A percentile compares a stretch with the other conserved stretches of the same genome.
These are phyloP conservation scores for Pomacea canaliculata DNA, from an alignment of 2,888 invertebrate species.

Conservation along the genomic window DNA sequence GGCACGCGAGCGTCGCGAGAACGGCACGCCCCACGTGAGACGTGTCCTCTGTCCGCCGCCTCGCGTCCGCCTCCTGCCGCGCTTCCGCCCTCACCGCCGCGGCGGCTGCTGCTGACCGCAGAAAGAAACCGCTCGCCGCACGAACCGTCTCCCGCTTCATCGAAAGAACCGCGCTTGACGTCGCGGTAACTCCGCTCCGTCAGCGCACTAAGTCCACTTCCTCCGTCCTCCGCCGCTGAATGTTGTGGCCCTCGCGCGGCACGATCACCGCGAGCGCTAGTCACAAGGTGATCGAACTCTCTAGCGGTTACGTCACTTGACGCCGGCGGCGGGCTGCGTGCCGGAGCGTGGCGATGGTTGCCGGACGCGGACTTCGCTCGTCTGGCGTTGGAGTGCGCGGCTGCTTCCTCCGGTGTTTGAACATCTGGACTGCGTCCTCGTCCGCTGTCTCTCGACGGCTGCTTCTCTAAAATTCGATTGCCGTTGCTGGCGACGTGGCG, in stretches of 20 bases:
- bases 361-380: not conserved
- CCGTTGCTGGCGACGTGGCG: not conserved
- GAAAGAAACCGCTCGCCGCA: no score
- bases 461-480: conserved; percentile 13
- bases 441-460: conserved; percentile 18
- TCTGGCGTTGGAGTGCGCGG: no score
- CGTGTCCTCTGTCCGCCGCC: not conserved
- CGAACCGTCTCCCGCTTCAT: no score
- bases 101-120: no score
- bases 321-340: not conserved
- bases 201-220: no score
- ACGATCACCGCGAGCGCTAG: no score
- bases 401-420: no score
- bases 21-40: not conserved
- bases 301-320: not conserved
- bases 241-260: no score
- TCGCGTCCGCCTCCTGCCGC: not conserved
- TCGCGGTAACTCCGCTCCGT: no score
- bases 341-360: conserved; percentile 6
- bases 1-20: conserved; percentile 6
- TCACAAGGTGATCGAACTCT: not conserved
- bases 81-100: not conserved
- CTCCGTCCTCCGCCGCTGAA: no score
- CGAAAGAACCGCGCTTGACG: no score
- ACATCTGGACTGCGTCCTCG: no score